These are phyloP conservation scores for Oceanodroma leucorhoa DNA, from an alignment of 2,797 vertebrate species.

Conservation along the genomic window DNA sequence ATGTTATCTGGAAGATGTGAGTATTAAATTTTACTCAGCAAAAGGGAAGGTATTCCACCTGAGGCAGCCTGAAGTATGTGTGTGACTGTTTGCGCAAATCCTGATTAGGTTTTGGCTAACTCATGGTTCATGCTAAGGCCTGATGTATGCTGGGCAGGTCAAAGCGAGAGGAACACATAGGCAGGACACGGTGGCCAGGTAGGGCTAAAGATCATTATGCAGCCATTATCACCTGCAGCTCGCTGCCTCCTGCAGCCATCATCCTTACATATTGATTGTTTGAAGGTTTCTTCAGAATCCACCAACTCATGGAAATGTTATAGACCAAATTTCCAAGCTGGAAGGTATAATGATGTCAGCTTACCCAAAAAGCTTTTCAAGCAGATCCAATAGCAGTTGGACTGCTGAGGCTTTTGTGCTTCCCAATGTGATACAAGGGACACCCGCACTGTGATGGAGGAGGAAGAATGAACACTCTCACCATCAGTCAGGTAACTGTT, in stretches of 20 bases:
- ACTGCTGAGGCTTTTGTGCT: not conserved
- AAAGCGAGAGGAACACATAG: not conserved
- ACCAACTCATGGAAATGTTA: not conserved
- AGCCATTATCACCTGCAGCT: not conserved
- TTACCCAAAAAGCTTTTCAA: not conserved
- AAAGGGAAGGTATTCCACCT: not conserved
- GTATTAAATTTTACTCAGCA: not conserved
- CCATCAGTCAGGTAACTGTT: not conserved
- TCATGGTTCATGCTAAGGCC: rapidly evolving
- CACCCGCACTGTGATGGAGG: not conserved
- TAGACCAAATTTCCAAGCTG: not conserved
- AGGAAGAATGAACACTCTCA: not conserved
- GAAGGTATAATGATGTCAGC: not conserved
- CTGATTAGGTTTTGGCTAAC: not conserved
- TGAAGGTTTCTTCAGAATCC: not conserved
- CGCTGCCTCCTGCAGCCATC: not conserved
- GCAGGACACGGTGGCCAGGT: not conserved
- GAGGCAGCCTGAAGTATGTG: not conserved
- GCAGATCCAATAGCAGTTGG: not conserved
- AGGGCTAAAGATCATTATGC: not conserved
- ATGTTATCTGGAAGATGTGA: not conserved
- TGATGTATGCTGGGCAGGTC: not conserved
- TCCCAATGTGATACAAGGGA: not conserved
- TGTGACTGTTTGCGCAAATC: not conserved
- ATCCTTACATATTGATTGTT: not conserved